phyloP scores from a whole-genome alignment of 2,797 vertebrate genomes.

The Carapus acus region DNA sequence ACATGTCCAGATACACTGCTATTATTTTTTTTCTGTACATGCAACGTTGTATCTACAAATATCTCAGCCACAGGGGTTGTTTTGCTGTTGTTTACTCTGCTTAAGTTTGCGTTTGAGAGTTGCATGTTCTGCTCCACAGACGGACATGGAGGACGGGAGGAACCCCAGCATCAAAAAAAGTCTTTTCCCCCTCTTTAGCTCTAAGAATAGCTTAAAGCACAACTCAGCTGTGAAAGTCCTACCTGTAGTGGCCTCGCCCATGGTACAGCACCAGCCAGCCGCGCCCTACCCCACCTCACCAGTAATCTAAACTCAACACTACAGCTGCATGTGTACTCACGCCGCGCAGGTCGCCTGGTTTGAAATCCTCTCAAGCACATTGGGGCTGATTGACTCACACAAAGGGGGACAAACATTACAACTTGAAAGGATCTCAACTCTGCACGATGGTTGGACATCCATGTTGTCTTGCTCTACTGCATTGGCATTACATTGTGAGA shows the following conservation, averaged over 20 bases:
- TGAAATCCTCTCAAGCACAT: conserved; percentile 55
- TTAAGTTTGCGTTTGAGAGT: conserved; percentile 57
- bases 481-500: conserved; percentile 25
- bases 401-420: background rate
- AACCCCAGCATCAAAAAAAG: conserved; percentile 99
- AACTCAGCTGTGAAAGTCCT: conserved; percentile 97
- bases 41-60: conserved; percentile 2
- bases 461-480: conserved; percentile 35
- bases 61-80: conserved; percentile 10
- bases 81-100: conserved; percentile 15
- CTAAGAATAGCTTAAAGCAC: conserved; percentile 99
- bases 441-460: conserved; percentile 42
- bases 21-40: no score
- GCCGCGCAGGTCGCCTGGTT: conserved; percentile 24
- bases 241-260: conserved; percentile 94
- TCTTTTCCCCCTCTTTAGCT: conserved; percentile 99
- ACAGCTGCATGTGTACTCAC: conserved; percentile 74
- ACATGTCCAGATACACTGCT: no score
- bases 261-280: conserved; percentile 82
- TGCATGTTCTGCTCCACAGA: conserved; percentile 94
- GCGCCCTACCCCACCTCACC: conserved; percentile 75
- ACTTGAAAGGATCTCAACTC: conserved; percentile 60
- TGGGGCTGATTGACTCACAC: conserved; percentile 1
- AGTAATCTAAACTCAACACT: conserved; percentile 67
- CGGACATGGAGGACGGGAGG: conserved; percentile 88